Evolutionary conservation across 2,797 vertebrate genomes (phyloP).

Genomic region (Dipus sagitta): DNA sequence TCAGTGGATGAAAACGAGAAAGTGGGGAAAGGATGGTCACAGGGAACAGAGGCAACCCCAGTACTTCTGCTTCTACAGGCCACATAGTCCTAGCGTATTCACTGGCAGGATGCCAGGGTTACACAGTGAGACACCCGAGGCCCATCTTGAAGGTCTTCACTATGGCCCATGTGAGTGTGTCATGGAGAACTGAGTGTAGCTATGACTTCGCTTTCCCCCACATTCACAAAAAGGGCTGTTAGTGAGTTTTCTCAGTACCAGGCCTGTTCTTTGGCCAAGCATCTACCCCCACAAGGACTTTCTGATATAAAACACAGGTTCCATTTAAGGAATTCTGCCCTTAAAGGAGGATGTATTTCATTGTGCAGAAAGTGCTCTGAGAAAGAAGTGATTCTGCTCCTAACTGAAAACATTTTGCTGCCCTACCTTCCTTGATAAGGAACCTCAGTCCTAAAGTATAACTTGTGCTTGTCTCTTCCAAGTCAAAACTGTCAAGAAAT

Average conservation of each 20-base stretch:
- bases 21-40: background rate
- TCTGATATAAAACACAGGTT: background rate
- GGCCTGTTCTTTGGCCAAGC: background rate
- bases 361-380: background rate
- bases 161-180: background rate
- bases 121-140: rapidly evolving
- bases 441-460: background rate
- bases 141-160: background rate
- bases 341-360: background rate
- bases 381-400: background rate
- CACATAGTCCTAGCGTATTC: background rate
- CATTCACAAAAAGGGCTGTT: background rate
- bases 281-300: background rate
- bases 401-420: background rate
- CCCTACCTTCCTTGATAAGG: constrained; percentile 3
- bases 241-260: background rate
- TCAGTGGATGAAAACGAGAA: background rate
- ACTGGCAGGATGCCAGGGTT: background rate
- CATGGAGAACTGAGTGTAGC: rapidly evolving
- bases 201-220: background rate
- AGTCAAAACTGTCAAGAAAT: constrained; percentile 38
- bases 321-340: constrained; percentile 7
- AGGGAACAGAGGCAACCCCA: background rate
- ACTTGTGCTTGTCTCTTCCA: background rate
- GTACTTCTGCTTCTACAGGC: background rate